Percentiles rank a stretch among this genome's conserved stretches.
Conservation (phyloP, 1,140 invertebrate genomes). For the Cheumatopsyche charites region DNA sequence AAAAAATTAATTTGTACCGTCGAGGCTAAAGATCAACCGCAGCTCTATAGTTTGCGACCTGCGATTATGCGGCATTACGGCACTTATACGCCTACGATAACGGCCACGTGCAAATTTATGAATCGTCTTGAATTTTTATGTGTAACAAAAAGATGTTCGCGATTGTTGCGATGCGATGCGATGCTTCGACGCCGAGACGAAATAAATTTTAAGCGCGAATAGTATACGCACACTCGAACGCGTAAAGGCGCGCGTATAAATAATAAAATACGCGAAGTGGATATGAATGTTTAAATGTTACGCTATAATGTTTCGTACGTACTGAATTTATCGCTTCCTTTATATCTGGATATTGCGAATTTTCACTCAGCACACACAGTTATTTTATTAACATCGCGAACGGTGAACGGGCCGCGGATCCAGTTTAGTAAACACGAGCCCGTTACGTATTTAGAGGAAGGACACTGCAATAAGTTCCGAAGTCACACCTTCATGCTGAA, state of each 20-base stretch:
- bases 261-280: slow-evolving; percentile 5
- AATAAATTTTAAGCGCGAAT: background rate
- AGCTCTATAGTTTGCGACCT: slow-evolving; percentile 1
- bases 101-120: background rate
- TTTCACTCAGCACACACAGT: background rate
- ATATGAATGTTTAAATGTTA: slow-evolving; percentile 2
- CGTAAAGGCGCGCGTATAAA: slow-evolving; percentile 1
- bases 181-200: no score
- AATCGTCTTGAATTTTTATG: background rate
- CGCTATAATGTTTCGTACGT: background rate
- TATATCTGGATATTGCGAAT: no score
- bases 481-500: background rate
- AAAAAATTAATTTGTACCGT: slow-evolving; percentile 8
- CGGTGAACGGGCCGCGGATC: background rate
- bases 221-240: background rate
- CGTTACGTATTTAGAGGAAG: background rate
- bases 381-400: background rate
- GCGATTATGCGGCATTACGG: slow-evolving; percentile 10
- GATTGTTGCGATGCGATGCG: no score
- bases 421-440: background rate
- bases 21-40: background rate
- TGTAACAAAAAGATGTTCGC: no score
- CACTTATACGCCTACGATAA: slow-evolving; percentile 3
- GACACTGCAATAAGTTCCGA: slow-evolving; percentile 15
- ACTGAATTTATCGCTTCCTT: background rate